Base-by-base conservation (phyloP, 2,888 invertebrate species). In the Ariolimax columbianus region DNA sequence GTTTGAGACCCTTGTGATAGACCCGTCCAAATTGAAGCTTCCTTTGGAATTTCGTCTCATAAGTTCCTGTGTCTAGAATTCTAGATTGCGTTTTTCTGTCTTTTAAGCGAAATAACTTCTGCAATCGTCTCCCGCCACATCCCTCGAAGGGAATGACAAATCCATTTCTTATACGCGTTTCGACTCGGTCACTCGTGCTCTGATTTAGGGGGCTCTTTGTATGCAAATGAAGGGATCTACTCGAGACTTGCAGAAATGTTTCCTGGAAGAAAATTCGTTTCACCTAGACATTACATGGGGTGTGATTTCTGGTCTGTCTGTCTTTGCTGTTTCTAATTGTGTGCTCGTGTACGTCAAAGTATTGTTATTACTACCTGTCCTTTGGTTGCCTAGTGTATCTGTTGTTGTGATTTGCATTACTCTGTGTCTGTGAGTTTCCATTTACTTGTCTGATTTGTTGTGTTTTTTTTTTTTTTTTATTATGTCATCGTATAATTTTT, bases 191-290 rank as follows among this genome's bases (percentile, higher is more conserved):
- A 40, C 6, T 23, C 26, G 26, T 72, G 1, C 9, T 4, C 26
- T 40, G 26, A 11, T 26, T 72, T 72, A 19, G 14, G 26, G 7
- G 19, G 40, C 19, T 55, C 72, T 72, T 40, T 72, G 72, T 72
- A 72, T 72, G 72, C 72, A 72, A 72, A 72, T 72, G 72, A 72
- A 40, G 38, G 72, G 72, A 40, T 72, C 72, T 72, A 72, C 72
- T 40, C 72, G 23, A 72, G 70, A 40, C 26, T 6, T 26, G 19
- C 26, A 17, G 40, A n/a, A 72, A 40, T 40, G 72, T 38, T 72
- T 72, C 72, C n/a, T 26, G 26, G 38, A 40, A 11, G 40, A 38
- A 40, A 72, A 72, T 72, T 40, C 38, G 72, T n/a, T 40, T 70
- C 47, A 23, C 40, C 26, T 40, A 72, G 40, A 72, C 40, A 72